Percentiles rank a stretch among this genome's conserved stretches.
phyloP scores from a whole-genome alignment of 1,140 invertebrate species.

The Drosophila pseudoobscura region DNA sequence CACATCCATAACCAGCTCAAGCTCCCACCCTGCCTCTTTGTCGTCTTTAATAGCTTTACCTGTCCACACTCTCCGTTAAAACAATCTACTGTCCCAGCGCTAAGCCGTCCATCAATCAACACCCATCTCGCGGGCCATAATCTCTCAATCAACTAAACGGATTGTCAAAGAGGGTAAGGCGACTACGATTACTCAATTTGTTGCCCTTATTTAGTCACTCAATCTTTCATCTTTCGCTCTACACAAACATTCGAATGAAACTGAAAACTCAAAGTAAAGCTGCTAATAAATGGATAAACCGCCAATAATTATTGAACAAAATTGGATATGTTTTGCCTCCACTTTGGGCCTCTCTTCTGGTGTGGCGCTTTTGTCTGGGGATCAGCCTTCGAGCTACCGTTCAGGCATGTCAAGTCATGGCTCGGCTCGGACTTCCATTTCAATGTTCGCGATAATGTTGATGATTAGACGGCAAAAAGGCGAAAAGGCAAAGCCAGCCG shows the following conservation, averaged over 20 bases:
- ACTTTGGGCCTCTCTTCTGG: constrained; percentile 10
- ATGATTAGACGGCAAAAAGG: constrained; percentile 71
- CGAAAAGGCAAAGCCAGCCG: constrained; percentile 49
- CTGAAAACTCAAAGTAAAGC: constrained; percentile 30
- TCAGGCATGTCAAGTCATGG: constrained; percentile 54
- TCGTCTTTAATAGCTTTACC: not conserved
- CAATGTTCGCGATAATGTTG: constrained; percentile 74
- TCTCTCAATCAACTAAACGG: constrained; percentile 42
- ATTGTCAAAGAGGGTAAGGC: constrained; percentile 1
- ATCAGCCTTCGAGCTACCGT: constrained; percentile 51
- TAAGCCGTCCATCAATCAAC: constrained; percentile 45
- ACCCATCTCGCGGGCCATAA: constrained; percentile 23
- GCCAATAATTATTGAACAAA: constrained; percentile 35
- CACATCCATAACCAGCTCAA: no score
- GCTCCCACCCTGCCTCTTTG: not conserved
- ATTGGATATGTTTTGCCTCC: constrained; percentile 36
- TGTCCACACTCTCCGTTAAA: not conserved
- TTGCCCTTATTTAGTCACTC: constrained; percentile 12
- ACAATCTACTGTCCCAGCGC: not conserved
- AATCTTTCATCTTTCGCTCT: constrained; percentile 65
- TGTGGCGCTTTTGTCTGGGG: not conserved
- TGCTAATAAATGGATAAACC: constrained; percentile 31
- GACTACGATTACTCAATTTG: constrained; percentile 26
- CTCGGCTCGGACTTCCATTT: constrained; percentile 60
- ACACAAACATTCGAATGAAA: constrained; percentile 56